Conservation (phyloP, 2,888 invertebrate genomes). For the Biston stratarius region DNA sequence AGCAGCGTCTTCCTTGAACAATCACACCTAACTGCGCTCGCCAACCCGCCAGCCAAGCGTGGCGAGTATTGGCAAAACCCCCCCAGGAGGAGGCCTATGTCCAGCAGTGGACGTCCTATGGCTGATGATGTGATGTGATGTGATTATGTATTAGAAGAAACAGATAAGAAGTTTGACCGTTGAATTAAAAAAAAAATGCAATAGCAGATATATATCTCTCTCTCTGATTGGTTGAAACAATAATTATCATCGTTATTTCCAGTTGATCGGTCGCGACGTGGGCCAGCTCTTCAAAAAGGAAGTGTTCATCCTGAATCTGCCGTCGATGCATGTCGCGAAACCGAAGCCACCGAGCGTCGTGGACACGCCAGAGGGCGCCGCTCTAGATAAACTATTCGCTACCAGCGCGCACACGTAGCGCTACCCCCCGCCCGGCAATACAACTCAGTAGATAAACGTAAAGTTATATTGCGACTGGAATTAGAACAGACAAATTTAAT, state of each 20-base stretch:
- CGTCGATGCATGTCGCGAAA: conserved; percentile 85
- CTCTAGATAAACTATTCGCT: conserved; percentile 71
- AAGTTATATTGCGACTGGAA: background rate
- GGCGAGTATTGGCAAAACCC: no score
- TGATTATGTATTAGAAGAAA: no score
- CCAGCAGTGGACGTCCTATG: no score
- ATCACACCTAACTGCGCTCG: no score
- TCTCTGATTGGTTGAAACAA: background rate
- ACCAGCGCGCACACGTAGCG: conserved; percentile 68
- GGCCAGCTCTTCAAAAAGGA: conserved; percentile 96
- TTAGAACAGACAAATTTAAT: background rate
- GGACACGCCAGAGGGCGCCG: conserved; percentile 69
- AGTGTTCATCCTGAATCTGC: conserved; percentile 94
- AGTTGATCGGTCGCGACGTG: conserved; percentile 94
- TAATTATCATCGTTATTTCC: conserved; percentile 52
- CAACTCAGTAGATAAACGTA: background rate
- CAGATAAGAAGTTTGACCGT: no score
- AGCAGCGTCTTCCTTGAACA: no score
- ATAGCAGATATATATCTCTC: no score
- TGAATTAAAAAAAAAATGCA: no score
- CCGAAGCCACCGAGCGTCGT: conserved; percentile 70
- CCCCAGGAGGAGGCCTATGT: no score
- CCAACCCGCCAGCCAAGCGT: no score
- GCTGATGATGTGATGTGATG: no score
- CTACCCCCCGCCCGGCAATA: conserved; percentile 35